Percentiles rank a stretch among this genome's conserved stretches.
phyloP scores from a whole-genome alignment of 2,797 vertebrate species.

The Tragopan temminckii region DNA sequence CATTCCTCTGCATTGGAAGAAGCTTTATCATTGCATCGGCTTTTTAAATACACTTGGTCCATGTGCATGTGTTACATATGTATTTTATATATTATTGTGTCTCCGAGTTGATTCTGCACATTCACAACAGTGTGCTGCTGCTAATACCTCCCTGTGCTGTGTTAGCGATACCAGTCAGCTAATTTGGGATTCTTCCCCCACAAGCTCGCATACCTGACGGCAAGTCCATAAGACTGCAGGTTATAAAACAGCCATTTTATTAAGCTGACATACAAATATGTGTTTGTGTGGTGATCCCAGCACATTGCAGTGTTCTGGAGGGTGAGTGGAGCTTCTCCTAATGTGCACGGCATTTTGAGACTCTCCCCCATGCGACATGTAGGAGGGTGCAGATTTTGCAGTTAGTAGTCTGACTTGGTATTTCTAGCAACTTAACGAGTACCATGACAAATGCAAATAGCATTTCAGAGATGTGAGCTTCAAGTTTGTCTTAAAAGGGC shows the following conservation, averaged over 20 bases:
- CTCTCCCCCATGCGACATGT: neutral
- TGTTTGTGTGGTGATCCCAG: neutral
- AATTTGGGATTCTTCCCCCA: constrained; percentile 33
- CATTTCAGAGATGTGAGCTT: neutral
- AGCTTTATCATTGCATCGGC: neutral
- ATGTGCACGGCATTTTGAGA: neutral
- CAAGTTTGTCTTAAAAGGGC: neutral
- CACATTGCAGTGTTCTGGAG: neutral
- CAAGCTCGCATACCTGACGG: neutral
- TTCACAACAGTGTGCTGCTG: neutral
- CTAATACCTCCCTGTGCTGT: constrained; percentile 41
- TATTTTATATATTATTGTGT: neutral
- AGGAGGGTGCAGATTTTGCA: constrained; percentile 4
- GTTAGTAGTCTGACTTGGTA: neutral
- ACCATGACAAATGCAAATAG: neutral
- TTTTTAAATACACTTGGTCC: neutral
- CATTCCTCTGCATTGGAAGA: neutral
- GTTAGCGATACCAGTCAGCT: neutral
- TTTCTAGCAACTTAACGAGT: constrained; percentile 11
- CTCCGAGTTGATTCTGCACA: constrained; percentile 13
- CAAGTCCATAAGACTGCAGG: neutral
- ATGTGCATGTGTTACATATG: neutral
- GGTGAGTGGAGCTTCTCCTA: neutral
- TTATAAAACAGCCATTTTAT: neutral
- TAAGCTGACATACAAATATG: constrained; percentile 11